Base-by-base conservation (phyloP, 2,888 invertebrate genomes). In the Hesperia comma region DNA sequence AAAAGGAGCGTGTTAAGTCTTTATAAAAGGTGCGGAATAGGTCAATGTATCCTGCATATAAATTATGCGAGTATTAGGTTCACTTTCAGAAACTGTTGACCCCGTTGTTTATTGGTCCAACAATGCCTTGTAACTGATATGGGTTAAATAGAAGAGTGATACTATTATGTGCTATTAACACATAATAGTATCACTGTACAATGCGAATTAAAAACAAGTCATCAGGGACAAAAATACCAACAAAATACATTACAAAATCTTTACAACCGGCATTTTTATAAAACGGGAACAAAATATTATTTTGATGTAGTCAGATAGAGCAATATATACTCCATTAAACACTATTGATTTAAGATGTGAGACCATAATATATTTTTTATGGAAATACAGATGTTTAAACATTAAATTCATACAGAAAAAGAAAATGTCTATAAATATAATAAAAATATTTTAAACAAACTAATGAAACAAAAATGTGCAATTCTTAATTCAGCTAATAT, bases 11-110 rank as follows among this genome's bases (percentile, higher is more conserved):
- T 37, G 37, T 53, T 51, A 63, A 55, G 63, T 63, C 10, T 53
- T 53, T 21, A 57, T 60, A 64, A 49, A 60, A 49, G 33, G 62
- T 37, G 55, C 15, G 43, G 70, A 62, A 69, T 66, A 51, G 61
- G 66, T 66, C 57, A 66, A 62, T 60, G 66, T 66, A 55, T 53
- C 33, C 74, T 77, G 85, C 84, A 86, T 86, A 84, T 81, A 79
- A 84, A 86, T 81, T 69, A 77, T 66, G 69, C 71, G 67, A 37
- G 61, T 55, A 21, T 21, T 17, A 61, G 55, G 67, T 60, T 61
- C 55, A 55, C 32, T 61, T 33, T 76, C 77, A 79, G 79, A 78
- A 79, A 81, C 73, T 74, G 73, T 72, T 75, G 78, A 80, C 79
- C 77, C 72, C 73, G 77, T 79, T 84, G 74, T 75, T 80, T 61